phyloP scores from a whole-genome alignment of 2,113 vertebrate genomes.

The Penelope pileata region DNA sequence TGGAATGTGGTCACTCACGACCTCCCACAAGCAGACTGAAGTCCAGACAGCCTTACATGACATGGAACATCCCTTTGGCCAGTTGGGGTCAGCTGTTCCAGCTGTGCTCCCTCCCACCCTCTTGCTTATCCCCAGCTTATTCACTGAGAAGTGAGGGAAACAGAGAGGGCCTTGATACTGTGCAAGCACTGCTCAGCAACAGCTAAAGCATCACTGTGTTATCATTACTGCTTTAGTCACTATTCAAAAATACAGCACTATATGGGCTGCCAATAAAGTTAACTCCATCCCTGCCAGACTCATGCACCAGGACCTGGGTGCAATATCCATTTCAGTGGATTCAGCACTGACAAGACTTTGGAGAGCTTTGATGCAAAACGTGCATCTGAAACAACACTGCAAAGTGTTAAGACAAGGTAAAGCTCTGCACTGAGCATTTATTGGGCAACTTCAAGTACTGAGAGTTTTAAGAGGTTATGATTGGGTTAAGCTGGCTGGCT shows the following conservation, averaged over 20 bases:
- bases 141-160: accelerated
- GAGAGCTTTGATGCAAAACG: not conserved
- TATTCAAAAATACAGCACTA: not conserved
- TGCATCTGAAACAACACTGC: not conserved
- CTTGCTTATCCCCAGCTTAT: not conserved
- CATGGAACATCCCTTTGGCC: not conserved
- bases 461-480: not conserved
- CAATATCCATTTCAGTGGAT: not conserved
- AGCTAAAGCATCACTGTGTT: not conserved
- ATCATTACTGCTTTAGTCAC: not conserved
- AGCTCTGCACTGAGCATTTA: not conserved
- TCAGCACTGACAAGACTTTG: not conserved
- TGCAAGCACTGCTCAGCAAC: not conserved
- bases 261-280: not conserved
- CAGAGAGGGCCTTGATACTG: not conserved
- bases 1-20: no score
- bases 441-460: not conserved
- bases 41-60: no score
- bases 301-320: not conserved
- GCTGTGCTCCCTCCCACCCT: not conserved
- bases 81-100: not conserved
- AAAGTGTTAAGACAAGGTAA: not conserved
- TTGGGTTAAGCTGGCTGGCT: not conserved
- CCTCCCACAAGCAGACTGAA: not conserved
- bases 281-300: not conserved